Evolutionary conservation across 53 echinoderm and acorn worm genomes (phyloP), one percentile per base, ranked within the genome.

Genomic region (Holothuria scabra): DNA sequence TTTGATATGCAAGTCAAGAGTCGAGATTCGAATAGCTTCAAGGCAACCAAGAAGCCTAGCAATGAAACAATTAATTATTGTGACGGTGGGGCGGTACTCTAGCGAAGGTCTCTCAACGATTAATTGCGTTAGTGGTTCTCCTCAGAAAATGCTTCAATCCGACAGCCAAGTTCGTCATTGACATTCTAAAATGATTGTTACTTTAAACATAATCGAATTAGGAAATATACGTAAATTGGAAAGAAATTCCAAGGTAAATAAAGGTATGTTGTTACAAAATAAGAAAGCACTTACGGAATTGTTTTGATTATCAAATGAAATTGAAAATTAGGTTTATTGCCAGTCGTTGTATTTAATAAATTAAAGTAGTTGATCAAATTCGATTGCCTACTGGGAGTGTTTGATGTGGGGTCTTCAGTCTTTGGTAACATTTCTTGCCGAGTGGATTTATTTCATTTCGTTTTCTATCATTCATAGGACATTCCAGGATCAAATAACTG

Each of bases 221-320:
- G n/a, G 46, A 72, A 46, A 49, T 72, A 72, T 72, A 44, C 44
- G 72, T 72, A 72, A 72, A 72, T 72, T 72, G 72, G 72, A 46
- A 72, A 44, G 72, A 44, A 46, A 72, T 72, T 72, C 72, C 46
- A 72, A 72, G 41, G 72, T 72, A 72, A 72, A 72, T 72, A 72
- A 72, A 72, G 72, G 48, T 44, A 46, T 72, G 72, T 72, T 72
- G 72, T 72, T 72, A 72, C 48, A 72, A 26, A 72, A 72, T 72
- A 72, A 72, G 72, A 72, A 67, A 46, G 72, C 72, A 72, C 72
- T 72, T 16, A 46, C 46, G 26, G 72, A 72, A 72, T 72, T 72
- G 72, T 72, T 72, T 72, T 72, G 72, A 72, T 72, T 72, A 72
- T 72, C 72, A 72, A 72, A 72, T 72, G 72, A 72, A 72, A 44